Percentiles rank a stretch among this genome's conserved stretches.
These are phyloP conservation scores for Malacoctenus gilli DNA, from an alignment of 2,797 vertebrate genomes.

Conservation along the genomic window DNA sequence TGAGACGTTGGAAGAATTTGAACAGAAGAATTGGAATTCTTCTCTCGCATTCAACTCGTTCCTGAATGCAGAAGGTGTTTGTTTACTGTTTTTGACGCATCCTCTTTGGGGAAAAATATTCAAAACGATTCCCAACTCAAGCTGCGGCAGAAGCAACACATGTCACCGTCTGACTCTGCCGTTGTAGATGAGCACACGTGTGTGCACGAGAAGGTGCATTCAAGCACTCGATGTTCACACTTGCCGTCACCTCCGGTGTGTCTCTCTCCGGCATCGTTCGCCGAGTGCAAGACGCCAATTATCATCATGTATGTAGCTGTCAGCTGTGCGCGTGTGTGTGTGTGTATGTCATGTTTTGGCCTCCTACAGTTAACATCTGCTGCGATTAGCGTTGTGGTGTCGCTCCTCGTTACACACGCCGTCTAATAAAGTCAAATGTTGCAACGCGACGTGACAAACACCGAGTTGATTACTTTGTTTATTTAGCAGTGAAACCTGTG, in stretches of 20 bases:
- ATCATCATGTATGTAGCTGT: conserved; percentile 61
- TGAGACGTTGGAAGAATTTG: too few species aligned
- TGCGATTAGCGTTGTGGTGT: conserved; percentile 66
- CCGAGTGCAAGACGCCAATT: conserved; percentile 48
- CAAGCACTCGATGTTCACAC: conserved; percentile 15
- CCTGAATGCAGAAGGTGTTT: too few species aligned
- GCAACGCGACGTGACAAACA: conserved; percentile 45
- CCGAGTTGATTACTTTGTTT: conserved; percentile 30
- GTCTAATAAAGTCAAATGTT: conserved; percentile 69
- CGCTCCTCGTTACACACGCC: conserved; percentile 44
- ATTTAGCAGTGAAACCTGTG: conserved; percentile 23
- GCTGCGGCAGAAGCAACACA: conserved; percentile 23
- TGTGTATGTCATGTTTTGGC: conserved; percentile 83
- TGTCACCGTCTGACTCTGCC: conserved; percentile 31
- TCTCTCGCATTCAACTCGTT: too few species aligned
- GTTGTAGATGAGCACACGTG: conserved; percentile 3
- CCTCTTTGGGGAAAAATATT: too few species aligned
- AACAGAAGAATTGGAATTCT: too few species aligned
- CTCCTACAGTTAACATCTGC: conserved; percentile 92
- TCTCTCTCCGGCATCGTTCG: conserved; percentile 49
- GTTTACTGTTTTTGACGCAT: too few species aligned
- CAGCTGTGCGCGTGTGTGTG: conserved; percentile 36
- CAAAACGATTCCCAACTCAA: neutral
- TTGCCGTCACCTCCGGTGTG: conserved; percentile 22
- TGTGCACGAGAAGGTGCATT: conserved; percentile 3